Base-by-base conservation (phyloP, 2,888 invertebrate species). In the Baccha elongata region DNA sequence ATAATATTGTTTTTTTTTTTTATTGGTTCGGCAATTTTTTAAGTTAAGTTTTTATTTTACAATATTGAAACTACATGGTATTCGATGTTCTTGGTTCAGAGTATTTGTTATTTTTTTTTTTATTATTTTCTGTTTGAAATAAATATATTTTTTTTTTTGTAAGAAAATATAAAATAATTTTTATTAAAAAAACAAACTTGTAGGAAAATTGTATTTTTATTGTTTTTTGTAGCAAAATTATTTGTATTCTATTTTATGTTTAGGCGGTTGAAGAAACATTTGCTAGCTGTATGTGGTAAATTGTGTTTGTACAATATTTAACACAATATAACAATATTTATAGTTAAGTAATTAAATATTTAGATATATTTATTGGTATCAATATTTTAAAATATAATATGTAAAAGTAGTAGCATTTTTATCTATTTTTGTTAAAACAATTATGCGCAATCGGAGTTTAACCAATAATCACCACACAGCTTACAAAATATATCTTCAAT, bases 1-100 rank as follows among this genome's bases (percentile, higher is more conserved):
- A 32, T 29, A 52, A 19, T 23, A n/a, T 53, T 8, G 11, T 64
- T 76, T 80, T 48, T 55, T 73, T 42, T 68, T 32, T 5, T 8
- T 73, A 78, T 84, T 85, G 85, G 85, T 85, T 83, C 85, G 84
- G 84, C 84, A 83, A 81, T 81, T 76, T 71, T n/a, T 85, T 85
- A 44, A 60, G 55, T 69, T 40, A 53, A 15, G 35, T 29, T 75
- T 32, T 74, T 79, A 67, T 53, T 69, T 60, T 83, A 81, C 75
- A 50, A 80, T 79, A 84, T 85, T 85, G 44, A 71, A 79, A 84
- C 81, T 84, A 53, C 48, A 68, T 85, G 81, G 75, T 83, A 68
- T 83, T 83, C 83, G 83, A 83, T 83, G 83, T 83, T 83, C 78
- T 72, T 81, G 75, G 81, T 81, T 81, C 74, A 74, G 80, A 74